Evolutionary conservation across 2,797 vertebrate genomes (phyloP), one percentile per base, ranked within the genome.

Genomic region (Peromyscus eremicus): DNA sequence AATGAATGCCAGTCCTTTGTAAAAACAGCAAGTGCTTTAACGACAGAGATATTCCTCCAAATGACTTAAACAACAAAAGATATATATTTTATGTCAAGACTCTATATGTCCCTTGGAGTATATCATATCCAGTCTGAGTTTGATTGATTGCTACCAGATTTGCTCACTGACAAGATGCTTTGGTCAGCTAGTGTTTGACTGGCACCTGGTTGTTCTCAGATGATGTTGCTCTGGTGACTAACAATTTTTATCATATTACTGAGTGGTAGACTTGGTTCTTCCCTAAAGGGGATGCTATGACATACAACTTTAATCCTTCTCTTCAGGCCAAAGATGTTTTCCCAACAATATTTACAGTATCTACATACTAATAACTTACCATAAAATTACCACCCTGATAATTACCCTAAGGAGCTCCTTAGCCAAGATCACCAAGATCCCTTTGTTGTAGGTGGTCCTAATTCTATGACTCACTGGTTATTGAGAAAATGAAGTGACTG

Each of bases 251-350:
- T 52, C 43, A 77, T n/a, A 12, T 27, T 90, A 64, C 49, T 92
- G 29, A 95, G 37, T 88, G n/a, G 32, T 11, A 57, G 21, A 49
- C 37, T 73, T 70, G n/a, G 4, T 90, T 94, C 60, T 37, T 75
- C 17, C 70, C 25, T 77, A 17, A 34, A 52, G 25, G 75, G 17
- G 17, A 23, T 60, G 0, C 32, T 46, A 49, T 66, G n/a, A 1
- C 25, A 84, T 55, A 46, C 34, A 91, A 46, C 1, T 49, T n/a
- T 82, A 70, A 84, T 79, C 14, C 11, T 37, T 25, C n/a, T 82
- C 66, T 88, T n/a, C 46, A 64, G 27, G 37, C 19, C 17, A n/a
- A 93, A 97, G 25, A 40, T 6, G 29, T 64, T 95, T 96, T 73
- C 46, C 55, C 43, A 23, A 81, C 37, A 71, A 55, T 25, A 87